Conservation (phyloP, 1,140 invertebrate genomes). For the Ectropis grisescens region DNA sequence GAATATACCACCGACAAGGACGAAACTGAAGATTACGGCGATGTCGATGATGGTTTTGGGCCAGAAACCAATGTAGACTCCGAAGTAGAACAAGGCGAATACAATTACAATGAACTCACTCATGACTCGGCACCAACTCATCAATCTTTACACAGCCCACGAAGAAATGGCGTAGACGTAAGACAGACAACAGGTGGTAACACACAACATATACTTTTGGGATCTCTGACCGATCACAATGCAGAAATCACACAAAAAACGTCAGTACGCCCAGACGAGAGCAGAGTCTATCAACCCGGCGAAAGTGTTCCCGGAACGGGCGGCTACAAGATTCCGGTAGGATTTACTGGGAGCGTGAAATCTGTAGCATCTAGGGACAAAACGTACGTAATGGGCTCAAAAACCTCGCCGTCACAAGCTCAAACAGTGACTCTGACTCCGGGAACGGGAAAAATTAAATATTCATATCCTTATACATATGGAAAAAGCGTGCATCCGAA, state of each 20-base stretch:
- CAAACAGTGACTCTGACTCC: constrained; percentile 75
- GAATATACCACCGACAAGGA: constrained; percentile 49
- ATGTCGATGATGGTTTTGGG: constrained; percentile 35
- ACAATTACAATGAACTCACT: constrained; percentile 63
- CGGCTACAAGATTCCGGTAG: constrained; percentile 75
- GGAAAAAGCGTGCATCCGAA: constrained; percentile 53
- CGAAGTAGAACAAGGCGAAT: constrained; percentile 70
- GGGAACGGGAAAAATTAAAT: constrained; percentile 68
- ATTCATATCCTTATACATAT: constrained; percentile 40
- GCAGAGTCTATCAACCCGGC: constrained; percentile 73
- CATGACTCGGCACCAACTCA: constrained; percentile 36
- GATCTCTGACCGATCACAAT: constrained; percentile 65
- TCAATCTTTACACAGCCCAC: constrained; percentile 46
- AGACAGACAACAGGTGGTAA: constrained; percentile 56
- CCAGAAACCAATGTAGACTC: constrained; percentile 58
- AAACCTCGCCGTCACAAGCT: constrained; percentile 73
- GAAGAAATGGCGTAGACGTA: constrained; percentile 40
- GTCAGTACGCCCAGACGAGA: constrained; percentile 56
- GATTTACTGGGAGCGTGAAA: constrained; percentile 76
- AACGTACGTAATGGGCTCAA: constrained; percentile 69
- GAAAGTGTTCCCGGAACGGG: constrained; percentile 73
- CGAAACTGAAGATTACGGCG: constrained; percentile 55
- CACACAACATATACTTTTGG: constrained; percentile 69
- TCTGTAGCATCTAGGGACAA: constrained; percentile 72
- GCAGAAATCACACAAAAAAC: constrained; percentile 66